phyloP scores from a whole-genome alignment of 2,888 invertebrate genomes.

The Asteroscopus sphinx region DNA sequence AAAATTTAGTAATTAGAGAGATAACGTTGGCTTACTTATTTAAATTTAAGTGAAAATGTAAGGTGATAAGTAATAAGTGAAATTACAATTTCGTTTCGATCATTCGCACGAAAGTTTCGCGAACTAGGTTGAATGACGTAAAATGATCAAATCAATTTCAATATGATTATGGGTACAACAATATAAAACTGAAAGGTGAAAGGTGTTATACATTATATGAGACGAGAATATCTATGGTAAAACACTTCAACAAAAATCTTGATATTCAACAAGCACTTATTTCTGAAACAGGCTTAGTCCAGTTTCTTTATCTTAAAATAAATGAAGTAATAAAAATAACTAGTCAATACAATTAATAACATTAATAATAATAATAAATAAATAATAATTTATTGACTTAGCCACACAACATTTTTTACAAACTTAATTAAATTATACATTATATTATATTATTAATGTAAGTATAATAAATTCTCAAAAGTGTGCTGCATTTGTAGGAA shows the following conservation, averaged over 20 bases:
- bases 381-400: too few relatives aligned
- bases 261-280: constrained; percentile 13
- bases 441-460: too few relatives aligned
- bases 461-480: too few relatives aligned
- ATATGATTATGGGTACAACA: constrained; percentile 31
- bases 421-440: too few relatives aligned
- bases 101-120: constrained; percentile 37
- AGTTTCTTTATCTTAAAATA: constrained; percentile 23
- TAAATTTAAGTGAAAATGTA: constrained; percentile 47
- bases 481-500: too few relatives aligned
- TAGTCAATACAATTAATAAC: too few relatives aligned
- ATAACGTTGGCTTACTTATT: constrained; percentile 54
- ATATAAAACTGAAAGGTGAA: constrained; percentile 38
- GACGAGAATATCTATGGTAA: constrained; percentile 23
- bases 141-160: constrained; percentile 42
- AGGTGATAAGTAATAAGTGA: constrained; percentile 58
- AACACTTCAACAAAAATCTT: constrained; percentile 13
- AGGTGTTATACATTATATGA: constrained; percentile 29
- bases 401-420: too few relatives aligned
- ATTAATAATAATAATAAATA: too few relatives aligned
- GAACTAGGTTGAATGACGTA: constrained; percentile 37
- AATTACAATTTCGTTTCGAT: constrained; percentile 52
- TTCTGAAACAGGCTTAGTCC: constrained; percentile 25
- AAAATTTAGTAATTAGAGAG: constrained; percentile 55
- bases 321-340: too few relatives aligned